A percentile compares a stretch with the other conserved stretches of the same genome.
These are phyloP conservation scores for Macroglossus sobrinus DNA, from an alignment of 2,113 vertebrate species.

Conservation along the genomic window DNA sequence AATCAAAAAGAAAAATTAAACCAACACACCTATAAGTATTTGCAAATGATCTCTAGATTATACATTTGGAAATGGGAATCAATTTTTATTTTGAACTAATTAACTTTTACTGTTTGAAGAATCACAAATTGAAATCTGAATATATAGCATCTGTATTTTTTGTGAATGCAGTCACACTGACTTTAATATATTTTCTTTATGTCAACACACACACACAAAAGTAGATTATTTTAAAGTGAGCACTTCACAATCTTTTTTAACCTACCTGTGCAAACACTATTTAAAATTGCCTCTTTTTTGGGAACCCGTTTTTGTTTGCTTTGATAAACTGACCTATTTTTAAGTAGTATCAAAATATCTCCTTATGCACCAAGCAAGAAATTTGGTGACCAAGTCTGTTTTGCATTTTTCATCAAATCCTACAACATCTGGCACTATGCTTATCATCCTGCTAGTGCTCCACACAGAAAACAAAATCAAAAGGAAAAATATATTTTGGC, in stretches of 20 bases:
- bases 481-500: not conserved
- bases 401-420: not conserved
- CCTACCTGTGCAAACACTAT: not conserved
- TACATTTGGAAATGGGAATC: not conserved
- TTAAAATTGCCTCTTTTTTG: not conserved
- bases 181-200: not conserved
- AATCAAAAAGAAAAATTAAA: not conserved
- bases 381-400: not conserved
- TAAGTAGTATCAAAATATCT: not conserved
- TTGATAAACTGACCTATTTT: not conserved
- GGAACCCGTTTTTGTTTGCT: not conserved
- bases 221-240: not conserved
- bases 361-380: not conserved
- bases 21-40: not conserved
- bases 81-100: not conserved
- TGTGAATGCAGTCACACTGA: not conserved
- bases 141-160: not conserved
- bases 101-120: not conserved
- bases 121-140: not conserved
- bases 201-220: not conserved
- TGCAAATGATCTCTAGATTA: not conserved
- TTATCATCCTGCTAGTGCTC: not conserved
- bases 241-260: not conserved
- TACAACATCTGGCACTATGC: not conserved
- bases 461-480: not conserved